Evolutionary conservation across 2,888 invertebrate genomes (phyloP), one percentile per base, ranked within the genome.

Genomic region (Pseudococcus jackbeardsleyi): DNA sequence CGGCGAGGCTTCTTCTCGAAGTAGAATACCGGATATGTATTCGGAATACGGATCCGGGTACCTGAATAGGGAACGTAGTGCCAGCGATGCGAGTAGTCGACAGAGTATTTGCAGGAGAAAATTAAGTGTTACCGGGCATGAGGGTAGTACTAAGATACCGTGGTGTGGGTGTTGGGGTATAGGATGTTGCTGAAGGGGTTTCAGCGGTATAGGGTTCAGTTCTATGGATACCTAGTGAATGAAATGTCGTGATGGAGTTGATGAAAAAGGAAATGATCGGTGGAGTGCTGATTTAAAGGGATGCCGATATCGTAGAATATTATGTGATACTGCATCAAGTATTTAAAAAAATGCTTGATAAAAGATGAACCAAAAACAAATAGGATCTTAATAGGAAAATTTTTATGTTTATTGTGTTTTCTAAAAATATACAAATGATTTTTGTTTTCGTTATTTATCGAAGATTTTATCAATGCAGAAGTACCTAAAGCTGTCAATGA

Each of bases 121-220:
- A 90, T 93, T 94, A 89, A 93, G 95, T 89, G 94, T 94, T 86
- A 93, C 94, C 77, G 95, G 95, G 0, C 92, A 93, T 68, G 91
- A 92, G 86, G 72, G 84, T 3, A 93, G 93, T 84, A 94, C 93
- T 15, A 95, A 94, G 90, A 94, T 96, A 90, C 96, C 96, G 0
- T 96, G 96, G 96, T 96, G 96, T 90, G 96, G 95, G 0, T 96
- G 96, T 90, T 96, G 96, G 96, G 96, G 96, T 0, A 96, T 96
- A 90, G 96, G 96, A 0, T 96, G 96, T 91, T 88, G 88, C 54
- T 88, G 85, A 88, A 48, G 5, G n/a, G 79, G 42, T 59, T 59
- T n/a, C n/a, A 59, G 26, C 26, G 26, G 1, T 33, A 33, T 33
- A 33, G 26, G 26, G 26, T 2, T 33, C 26, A 33, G 26, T 3